Base-by-base conservation (phyloP, 2,888 invertebrate genomes). In the Anagyrus pseudococci region DNA sequence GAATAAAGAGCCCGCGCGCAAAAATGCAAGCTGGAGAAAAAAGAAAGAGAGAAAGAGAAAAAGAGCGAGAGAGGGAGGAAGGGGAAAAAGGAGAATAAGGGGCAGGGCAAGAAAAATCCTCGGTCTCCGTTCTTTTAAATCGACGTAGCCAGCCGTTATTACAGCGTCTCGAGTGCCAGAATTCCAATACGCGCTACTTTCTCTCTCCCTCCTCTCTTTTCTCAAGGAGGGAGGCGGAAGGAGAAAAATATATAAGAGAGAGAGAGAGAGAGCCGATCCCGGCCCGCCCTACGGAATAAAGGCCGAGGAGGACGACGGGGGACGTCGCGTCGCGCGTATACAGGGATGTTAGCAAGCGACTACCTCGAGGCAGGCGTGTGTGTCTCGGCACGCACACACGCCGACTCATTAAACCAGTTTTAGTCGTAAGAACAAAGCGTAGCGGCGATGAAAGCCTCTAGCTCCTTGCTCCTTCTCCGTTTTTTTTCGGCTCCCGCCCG, bases 91-190 rank as follows among this genome's bases (percentile, higher is more conserved):
- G 8, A 29, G 10, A 29, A 29, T 29, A 29, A 29, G 29, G 10
- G 6, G 48, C 23, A 48, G n/a, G n/a, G n/a, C n/a, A n/a, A n/a
- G 26, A n/a, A 48, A 29, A 50, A 17, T 37, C 50, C 40, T 40
- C 23, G 22, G n/a, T n/a, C 13, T 57, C 46, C 53, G 46, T 50
- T 40, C 48, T 49, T 58, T 63, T 44, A 63, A 63, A 58, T 55
- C 49, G 48, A 23, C 52, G 37, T 40, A 59, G 63, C 64, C 69
- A 73, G 71, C 73, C 72, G 72, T 73, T 71, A 70, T 70, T 70
- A 70, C 48, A 69, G 68, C 72, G 79, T 78, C 77, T 78, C 79
- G 72, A 78, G 78, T 76, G 73, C 75, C 77, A 73, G 73, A 73
- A 73, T 73, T 75, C 72, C 71, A 73, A 75, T 72, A 71, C 69